These are phyloP conservation scores for Idris sp. DNA, from an alignment of 1,140 invertebrate genomes.

Conservation along the genomic window DNA sequence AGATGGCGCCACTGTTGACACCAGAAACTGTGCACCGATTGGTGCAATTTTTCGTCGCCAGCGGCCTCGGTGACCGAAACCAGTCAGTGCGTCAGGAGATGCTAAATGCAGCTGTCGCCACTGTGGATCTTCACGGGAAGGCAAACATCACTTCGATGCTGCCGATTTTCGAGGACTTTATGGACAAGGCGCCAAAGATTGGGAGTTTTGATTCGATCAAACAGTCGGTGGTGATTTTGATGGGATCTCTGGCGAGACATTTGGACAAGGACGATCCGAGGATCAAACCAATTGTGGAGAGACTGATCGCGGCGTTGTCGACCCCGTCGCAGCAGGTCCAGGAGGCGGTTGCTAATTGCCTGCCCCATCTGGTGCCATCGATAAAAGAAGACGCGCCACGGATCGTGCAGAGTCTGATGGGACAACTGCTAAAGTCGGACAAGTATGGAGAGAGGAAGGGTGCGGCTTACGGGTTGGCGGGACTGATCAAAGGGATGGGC, in stretches of 20 bases:
- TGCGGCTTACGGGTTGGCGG: conserved; percentile 92
- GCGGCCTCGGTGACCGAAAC: conserved; percentile 91
- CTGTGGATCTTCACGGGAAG: conserved; percentile 95
- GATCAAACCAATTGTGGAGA: conserved; percentile 93
- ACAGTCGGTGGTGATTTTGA: conserved; percentile 96
- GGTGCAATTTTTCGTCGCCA: conserved; percentile 91
- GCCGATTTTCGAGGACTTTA: conserved; percentile 93
- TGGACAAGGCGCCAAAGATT: conserved; percentile 93
- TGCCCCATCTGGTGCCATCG: conserved; percentile 94
- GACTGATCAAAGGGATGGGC: conserved; percentile 96
- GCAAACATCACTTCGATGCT: conserved; percentile 82
- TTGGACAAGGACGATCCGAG: conserved; percentile 92
- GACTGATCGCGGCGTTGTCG: conserved; percentile 93
- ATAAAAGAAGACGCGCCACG: conserved; percentile 93
- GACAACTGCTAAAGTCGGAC: conserved; percentile 93
- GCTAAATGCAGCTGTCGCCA: conserved; percentile 93
- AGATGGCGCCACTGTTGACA: conserved; percentile 85
- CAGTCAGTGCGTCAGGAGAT: conserved; percentile 91
- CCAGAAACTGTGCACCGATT: conserved; percentile 83
- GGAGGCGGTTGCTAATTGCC: conserved; percentile 97
- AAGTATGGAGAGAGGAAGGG: conserved; percentile 98
- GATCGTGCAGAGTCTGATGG: conserved; percentile 92
- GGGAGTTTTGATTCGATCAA: conserved; percentile 94
- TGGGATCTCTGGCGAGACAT: conserved; percentile 97
- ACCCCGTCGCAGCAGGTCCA: conserved; percentile 99